Evolutionary conservation across 2,113 vertebrate species (phyloP).

Genomic region (Petrocephalus zakoni): DNA sequence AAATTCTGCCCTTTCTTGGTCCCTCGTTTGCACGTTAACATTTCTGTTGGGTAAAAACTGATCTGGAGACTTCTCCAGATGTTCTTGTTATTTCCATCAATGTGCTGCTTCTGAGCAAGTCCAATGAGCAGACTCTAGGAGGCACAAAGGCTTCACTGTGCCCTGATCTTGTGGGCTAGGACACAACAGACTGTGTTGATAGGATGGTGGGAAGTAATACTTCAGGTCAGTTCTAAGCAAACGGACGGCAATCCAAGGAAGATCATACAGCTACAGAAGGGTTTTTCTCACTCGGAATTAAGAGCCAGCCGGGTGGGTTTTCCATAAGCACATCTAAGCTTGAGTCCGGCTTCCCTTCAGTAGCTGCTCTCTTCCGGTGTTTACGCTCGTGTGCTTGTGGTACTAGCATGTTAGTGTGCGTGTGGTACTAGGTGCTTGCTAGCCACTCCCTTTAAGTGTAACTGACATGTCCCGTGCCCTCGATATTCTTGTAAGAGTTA

Average conservation of each 20-base stretch:
- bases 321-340: not conserved
- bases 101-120: constrained; percentile 34
- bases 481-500: not conserved
- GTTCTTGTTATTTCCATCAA: constrained; percentile 28
- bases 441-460: not conserved
- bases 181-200: not conserved
- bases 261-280: not conserved
- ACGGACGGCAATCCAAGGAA: not conserved
- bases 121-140: constrained; percentile 28
- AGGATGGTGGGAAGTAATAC: not conserved
- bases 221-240: not conserved
- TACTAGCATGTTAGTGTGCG: not conserved
- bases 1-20: not conserved
- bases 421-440: constrained; percentile 2
- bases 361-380: not conserved
- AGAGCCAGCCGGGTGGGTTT: not conserved
- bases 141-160: not conserved
- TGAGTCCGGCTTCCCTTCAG: not conserved
- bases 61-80: constrained; percentile 20
- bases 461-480: not conserved
- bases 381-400: not conserved
- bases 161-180: not conserved
- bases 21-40: not conserved
- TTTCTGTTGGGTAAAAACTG: constrained; percentile 2
- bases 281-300: not conserved